Base-by-base conservation (phyloP, 2,888 invertebrate genomes). In the Acanthosoma haemorrhoidale region DNA sequence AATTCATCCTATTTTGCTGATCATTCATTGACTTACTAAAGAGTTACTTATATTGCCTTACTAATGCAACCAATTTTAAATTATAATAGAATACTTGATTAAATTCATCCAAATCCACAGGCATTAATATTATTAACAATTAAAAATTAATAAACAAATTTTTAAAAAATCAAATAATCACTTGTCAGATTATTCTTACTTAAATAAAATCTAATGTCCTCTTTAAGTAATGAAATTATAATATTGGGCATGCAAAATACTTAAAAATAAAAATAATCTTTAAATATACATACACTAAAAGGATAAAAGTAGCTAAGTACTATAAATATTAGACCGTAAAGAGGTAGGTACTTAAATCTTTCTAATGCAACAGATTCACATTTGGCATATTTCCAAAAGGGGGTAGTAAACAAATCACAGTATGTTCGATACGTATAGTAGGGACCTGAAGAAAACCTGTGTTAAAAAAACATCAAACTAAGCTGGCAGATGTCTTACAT, bases 401-500 rank as follows among this genome's bases (percentile, higher is more conserved):
- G 88, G 72, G 86, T 81, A 58, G 85, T 80, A 75, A 91, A 85
- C 79, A 88, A 91, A 78, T 95, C 95, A 77, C 86, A 84, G 78
- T 89, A 94, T 8, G 94, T 94, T 76, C 91, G 85, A 79, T 93
- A 98, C 63, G 92, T 88, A 80, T 90, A 96, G 79, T 94, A 97
- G 0, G 97, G 97, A 70, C 97, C 96, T 96, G 81, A 71, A 84
- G 75, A 63, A 63, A 71, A 71, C 68, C 29, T 64, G n/a, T n/a
- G n/a, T 61, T 41, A 64, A 39, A 21, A 39, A 41, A n/a, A n/a
- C n/a, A n/a, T n/a, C n/a, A n/a, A n/a, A n/a, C n/a, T n/a, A n/a
- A n/a, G n/a, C n/a, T n/a, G n/a, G n/a, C n/a, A n/a, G n/a, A n/a
- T n/a, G n/a, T n/a, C n/a, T n/a, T n/a, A n/a, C n/a, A n/a, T n/a